phyloP scores from a whole-genome alignment of 2,797 vertebrate species.

The Apogon hyalosoma region DNA sequence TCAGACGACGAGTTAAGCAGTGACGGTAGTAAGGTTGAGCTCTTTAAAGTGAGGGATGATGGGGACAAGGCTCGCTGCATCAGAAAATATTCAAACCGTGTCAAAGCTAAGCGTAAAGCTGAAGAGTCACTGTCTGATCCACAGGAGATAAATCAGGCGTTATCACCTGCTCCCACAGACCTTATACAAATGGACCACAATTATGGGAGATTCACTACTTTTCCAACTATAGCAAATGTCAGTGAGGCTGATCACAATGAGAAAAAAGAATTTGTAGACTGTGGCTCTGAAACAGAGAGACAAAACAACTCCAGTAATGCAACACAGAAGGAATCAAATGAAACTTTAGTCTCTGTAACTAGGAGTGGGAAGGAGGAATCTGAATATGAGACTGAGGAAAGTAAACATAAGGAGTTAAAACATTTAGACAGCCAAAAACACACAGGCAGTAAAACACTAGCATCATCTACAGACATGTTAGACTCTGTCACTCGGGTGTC shows the following conservation, averaged over 20 bases:
- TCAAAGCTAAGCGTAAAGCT: conserved; percentile 66
- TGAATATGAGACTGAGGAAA: conserved; percentile 30
- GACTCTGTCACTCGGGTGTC: conserved; percentile 14
- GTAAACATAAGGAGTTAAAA: conserved; percentile 33
- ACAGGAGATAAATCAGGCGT: conserved; percentile 51
- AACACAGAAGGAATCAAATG: conserved; percentile 28
- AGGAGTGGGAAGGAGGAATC: conserved; percentile 4
- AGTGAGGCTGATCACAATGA: conserved; percentile 44
- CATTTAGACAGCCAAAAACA: conserved; percentile 27
- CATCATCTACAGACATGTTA: conserved; percentile 32
- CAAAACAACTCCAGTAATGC: conserved; percentile 26
- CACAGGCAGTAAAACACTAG: conserved; percentile 17
- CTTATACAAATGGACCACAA: conserved; percentile 82
- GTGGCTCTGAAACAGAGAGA: conserved; percentile 35
- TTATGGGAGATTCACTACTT: conserved; percentile 77
- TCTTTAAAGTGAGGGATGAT: conserved; percentile 66
- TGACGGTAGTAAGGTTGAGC: conserved; percentile 64
- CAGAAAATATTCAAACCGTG: conserved; percentile 71
- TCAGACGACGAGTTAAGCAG: conserved; percentile 67
- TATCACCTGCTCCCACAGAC: conserved; percentile 40
- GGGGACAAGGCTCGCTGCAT: conserved; percentile 71
- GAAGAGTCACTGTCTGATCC: conserved; percentile 50
- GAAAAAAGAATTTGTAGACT: conserved; percentile 20
- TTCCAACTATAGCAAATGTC: conserved; percentile 15
- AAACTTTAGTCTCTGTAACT: conserved; percentile 18